Conservation (phyloP, 2,797 vertebrate species). For the Karalla daura region DNA sequence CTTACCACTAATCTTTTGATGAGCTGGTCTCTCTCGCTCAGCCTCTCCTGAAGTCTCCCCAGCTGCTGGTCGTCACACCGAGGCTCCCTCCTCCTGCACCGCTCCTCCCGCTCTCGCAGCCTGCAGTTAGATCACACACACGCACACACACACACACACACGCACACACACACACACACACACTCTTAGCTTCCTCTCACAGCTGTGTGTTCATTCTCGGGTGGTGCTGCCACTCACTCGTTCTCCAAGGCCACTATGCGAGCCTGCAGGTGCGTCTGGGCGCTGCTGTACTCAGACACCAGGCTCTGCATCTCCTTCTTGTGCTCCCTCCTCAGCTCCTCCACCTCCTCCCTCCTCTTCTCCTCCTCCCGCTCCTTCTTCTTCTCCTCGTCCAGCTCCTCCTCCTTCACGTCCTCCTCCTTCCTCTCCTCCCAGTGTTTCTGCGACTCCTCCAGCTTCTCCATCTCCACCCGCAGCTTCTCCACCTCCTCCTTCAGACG, state of each 20-base stretch:
- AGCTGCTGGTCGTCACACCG: conserved; percentile 88
- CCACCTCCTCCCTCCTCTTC: conserved; percentile 82
- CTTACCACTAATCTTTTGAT: conserved; percentile 93
- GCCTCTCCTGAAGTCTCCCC: conserved; percentile 89
- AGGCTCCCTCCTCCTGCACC: conserved; percentile 85
- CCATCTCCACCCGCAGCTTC: conserved; percentile 85
- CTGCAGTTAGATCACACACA: conserved; percentile 76
- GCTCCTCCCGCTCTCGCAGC: conserved; percentile 90
- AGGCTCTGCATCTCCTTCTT: conserved; percentile 86
- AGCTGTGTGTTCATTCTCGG: neutral
- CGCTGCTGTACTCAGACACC: conserved; percentile 88
- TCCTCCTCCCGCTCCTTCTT: conserved; percentile 70
- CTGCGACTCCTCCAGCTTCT: conserved; percentile 86
- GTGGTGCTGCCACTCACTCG: conserved; percentile 78
- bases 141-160: conserved; percentile 51
- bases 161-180: conserved; percentile 61
- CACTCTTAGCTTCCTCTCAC: conserved; percentile 34
- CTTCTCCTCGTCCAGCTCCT: conserved; percentile 80
- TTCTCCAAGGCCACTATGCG: conserved; percentile 91
- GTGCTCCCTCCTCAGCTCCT: conserved; percentile 85
- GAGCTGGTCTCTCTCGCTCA: conserved; percentile 91
- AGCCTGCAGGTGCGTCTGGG: conserved; percentile 88
- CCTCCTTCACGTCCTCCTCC: conserved; percentile 74
- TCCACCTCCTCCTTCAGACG: conserved; percentile 86
- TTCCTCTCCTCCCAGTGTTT: conserved; percentile 83